phyloP scores from a whole-genome alignment of 2,797 vertebrate species.

The Pteropus rufus region DNA sequence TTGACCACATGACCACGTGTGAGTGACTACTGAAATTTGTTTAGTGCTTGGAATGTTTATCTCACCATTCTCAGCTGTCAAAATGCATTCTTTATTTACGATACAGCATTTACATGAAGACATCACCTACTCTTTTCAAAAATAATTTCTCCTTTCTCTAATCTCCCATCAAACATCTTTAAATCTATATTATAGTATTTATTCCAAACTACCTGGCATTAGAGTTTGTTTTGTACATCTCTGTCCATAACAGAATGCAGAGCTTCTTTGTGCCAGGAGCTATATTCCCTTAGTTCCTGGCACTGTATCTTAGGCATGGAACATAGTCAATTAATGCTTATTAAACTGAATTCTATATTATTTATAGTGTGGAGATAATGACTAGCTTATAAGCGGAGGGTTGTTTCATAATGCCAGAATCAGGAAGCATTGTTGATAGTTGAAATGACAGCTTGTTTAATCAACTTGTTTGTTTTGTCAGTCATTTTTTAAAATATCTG shows the following conservation, averaged over 20 bases:
- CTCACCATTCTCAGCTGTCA: background rate
- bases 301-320: background rate
- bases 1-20: background rate
- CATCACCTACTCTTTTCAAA: background rate
- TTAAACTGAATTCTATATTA: background rate
- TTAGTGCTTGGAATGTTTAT: background rate
- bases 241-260: background rate
- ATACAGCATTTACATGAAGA: background rate
- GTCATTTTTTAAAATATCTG: background rate
- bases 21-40: background rate
- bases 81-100: background rate
- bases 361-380: conserved; percentile 34
- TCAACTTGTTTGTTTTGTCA: background rate
- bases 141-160: background rate
- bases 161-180: background rate
- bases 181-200: background rate
- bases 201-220: background rate
- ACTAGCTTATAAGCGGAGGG: background rate
- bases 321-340: background rate
- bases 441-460: background rate
- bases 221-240: background rate
- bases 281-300: background rate
- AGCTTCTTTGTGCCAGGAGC: background rate
- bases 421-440: background rate
- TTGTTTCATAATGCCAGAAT: conserved; percentile 13